A percentile compares a stretch with the other conserved stretches of the same genome.
These are phyloP conservation scores for Archilochus colubris DNA, from an alignment of 2,113 vertebrate genomes.

Conservation along the genomic window DNA sequence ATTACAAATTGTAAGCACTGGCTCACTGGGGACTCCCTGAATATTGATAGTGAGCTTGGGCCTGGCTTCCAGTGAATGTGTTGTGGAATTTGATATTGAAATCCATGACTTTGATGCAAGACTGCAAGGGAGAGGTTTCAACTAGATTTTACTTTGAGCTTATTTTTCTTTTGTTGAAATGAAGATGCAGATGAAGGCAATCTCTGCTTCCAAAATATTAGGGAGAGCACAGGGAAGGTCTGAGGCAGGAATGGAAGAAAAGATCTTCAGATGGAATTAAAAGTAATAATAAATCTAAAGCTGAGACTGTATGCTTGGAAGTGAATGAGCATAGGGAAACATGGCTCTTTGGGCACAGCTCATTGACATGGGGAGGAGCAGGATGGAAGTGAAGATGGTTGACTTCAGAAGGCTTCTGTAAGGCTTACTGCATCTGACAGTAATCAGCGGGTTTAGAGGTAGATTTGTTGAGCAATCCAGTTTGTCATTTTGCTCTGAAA, in stretches of 20 bases:
- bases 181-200: neutral
- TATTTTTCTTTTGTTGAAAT: neutral
- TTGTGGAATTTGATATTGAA: conserved; percentile 25
- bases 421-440: neutral
- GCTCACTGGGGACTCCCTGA: neutral
- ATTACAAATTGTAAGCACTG: neutral
- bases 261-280: neutral
- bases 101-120: neutral
- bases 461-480: neutral
- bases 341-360: neutral
- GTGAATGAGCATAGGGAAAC: neutral
- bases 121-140: neutral
- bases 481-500: neutral
- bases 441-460: neutral
- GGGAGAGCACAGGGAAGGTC: neutral
- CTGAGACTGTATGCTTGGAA: neutral
- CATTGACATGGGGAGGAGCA: neutral
- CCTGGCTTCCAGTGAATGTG: neutral
- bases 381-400: neutral
- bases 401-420: neutral
- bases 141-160: neutral
- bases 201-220: neutral
- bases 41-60: neutral
- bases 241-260: neutral
- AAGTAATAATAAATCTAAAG: neutral